Conservation (phyloP, 2,797 vertebrate genomes). For the Sebastes dallii region DNA sequence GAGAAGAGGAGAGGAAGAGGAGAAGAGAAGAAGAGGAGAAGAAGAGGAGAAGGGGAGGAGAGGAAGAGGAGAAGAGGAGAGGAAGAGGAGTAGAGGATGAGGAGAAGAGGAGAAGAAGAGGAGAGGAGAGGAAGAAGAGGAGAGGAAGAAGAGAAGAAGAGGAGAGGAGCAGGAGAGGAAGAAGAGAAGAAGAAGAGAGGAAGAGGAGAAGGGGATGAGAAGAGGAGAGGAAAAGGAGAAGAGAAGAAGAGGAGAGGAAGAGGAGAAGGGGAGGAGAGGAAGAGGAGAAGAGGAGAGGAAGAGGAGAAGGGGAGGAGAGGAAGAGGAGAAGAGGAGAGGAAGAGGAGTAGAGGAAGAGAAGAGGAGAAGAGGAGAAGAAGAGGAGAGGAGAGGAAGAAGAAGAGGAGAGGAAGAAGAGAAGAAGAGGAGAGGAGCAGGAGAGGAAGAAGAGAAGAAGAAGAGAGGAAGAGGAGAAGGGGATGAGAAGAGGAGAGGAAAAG, state of each 20-base stretch:
- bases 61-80: rapidly evolving
- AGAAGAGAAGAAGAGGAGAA: background rate
- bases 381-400: no score
- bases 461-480: no score
- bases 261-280: rapidly evolving
- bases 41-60: rapidly evolving
- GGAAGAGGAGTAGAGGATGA: rapidly evolving
- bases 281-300: rapidly evolving
- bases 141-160: no score
- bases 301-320: no score
- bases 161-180: rapidly evolving
- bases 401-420: no score
- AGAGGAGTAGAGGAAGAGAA: rapidly evolving
- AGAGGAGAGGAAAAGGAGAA: no score
- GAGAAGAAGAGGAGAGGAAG: rapidly evolving
- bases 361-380: no score
- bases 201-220: rapidly evolving
- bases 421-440: no score
- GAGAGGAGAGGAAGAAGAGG: no score
- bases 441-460: no score
- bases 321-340: rapidly evolving
- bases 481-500: no score
- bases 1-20: no score
- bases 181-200: rapidly evolving
- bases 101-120: rapidly evolving